A percentile compares a stretch with the other conserved stretches of the same genome.
phyloP scores from a whole-genome alignment of 1,140 invertebrate genomes.

The Bicyclus anynana region DNA sequence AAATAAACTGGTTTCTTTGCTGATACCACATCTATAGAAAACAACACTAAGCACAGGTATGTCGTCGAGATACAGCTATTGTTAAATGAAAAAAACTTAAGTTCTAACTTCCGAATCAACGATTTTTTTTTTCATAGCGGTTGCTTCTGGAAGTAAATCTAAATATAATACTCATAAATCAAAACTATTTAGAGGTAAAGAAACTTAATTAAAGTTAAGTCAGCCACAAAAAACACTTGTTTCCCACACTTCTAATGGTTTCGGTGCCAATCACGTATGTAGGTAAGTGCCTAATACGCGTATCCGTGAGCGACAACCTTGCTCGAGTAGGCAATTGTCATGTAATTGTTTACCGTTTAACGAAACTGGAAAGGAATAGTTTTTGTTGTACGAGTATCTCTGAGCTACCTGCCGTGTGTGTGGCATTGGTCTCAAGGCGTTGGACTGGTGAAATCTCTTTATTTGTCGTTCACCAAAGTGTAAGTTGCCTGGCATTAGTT shows the following conservation, averaged over 20 bases:
- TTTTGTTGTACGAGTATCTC: not conserved
- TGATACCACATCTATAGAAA: too few species aligned
- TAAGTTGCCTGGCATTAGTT: too few species aligned
- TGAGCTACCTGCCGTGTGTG: not conserved
- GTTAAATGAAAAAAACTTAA: too few species aligned
- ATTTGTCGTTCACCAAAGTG: not conserved
- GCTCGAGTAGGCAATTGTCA: conserved; percentile 5
- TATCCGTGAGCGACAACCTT: conserved; percentile 5
- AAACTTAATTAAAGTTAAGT: too few species aligned
- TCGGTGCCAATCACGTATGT: not conserved
- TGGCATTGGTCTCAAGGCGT: conserved; percentile 11
- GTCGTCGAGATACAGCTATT: too few species aligned
- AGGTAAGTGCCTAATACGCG: not conserved
- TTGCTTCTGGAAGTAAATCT: too few species aligned
- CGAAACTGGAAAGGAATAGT: conserved; percentile 2
- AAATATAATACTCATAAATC: too few species aligned
- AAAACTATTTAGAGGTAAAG: too few species aligned
- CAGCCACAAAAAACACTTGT: not conserved
- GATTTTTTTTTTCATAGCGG: too few species aligned
- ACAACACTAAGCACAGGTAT: too few species aligned
- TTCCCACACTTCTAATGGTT: not conserved
- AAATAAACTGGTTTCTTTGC: too few species aligned
- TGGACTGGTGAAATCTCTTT: not conserved
- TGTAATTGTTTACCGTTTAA: not conserved
- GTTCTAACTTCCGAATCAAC: too few species aligned